These are phyloP conservation scores for Lycaon pictus DNA, from an alignment of 2,113 vertebrate genomes.

Conservation along the genomic window DNA sequence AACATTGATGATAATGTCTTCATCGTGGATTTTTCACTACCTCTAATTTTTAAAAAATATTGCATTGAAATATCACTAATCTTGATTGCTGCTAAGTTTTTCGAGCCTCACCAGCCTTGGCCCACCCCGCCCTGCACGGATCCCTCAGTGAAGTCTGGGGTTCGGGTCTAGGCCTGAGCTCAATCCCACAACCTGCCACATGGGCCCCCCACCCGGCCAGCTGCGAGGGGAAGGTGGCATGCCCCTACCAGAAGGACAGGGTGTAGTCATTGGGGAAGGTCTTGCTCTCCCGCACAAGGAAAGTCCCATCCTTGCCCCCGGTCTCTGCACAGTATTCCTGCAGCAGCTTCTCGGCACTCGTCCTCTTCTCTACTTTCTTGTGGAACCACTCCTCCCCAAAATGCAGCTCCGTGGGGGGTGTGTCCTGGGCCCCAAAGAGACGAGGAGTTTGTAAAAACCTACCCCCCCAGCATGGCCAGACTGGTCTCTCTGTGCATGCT, in stretches of 20 bases:
- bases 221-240: rapidly evolving
- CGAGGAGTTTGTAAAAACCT: not conserved
- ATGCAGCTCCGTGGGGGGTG: constrained; percentile 90
- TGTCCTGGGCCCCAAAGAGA: constrained; percentile 81
- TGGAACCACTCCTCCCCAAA: constrained; percentile 96
- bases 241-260: constrained; percentile 95
- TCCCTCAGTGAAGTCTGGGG: not conserved
- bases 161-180: not conserved
- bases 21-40: not conserved
- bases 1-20: not conserved
- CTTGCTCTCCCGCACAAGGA: constrained; percentile 95
- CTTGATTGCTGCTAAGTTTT: not conserved
- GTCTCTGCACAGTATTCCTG: constrained; percentile 94
- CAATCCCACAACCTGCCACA: not conserved
- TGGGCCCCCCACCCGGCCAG: rapidly evolving
- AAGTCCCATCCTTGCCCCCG: constrained; percentile 94
- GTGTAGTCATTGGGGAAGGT: constrained; percentile 91
- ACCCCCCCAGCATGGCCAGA: not conserved
- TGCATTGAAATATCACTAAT: not conserved
- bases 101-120: not conserved
- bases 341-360: constrained; percentile 93
- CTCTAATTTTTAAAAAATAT: not conserved
- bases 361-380: constrained; percentile 92
- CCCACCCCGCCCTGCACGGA: not conserved
- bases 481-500: rapidly evolving